Evolutionary conservation across 2,888 invertebrate species (phyloP).

Genomic region (Caradrina clavipalpis): DNA sequence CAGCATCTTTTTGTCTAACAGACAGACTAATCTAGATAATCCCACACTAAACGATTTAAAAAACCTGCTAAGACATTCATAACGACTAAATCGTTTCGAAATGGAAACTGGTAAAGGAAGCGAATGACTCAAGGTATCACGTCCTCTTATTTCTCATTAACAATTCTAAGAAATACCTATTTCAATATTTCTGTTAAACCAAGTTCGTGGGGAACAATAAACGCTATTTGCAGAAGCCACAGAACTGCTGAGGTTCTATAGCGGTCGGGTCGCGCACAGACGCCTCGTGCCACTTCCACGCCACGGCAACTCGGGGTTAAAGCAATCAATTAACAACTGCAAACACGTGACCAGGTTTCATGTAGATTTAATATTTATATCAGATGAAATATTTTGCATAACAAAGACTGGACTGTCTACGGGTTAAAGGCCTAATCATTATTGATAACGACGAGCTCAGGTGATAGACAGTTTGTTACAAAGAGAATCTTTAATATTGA

Average conservation of each 20-base stretch:
- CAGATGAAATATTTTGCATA: slow-evolving; percentile 19
- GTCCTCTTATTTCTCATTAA: slow-evolving; percentile 42
- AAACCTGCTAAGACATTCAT: slow-evolving; percentile 31
- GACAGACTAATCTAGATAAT: neutral
- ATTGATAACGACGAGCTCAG: slow-evolving; percentile 20
- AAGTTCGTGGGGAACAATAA: slow-evolving; percentile 77
- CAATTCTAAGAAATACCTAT: slow-evolving; percentile 65
- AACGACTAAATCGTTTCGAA: slow-evolving; percentile 17
- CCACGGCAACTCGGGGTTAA: slow-evolving; percentile 48
- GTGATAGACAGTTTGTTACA: slow-evolving; percentile 25
- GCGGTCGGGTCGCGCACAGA: slow-evolving; percentile 66
- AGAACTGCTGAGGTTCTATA: slow-evolving; percentile 70
- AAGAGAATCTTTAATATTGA: slow-evolving; percentile 18
- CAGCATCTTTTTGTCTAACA: slow-evolving; percentile 3
- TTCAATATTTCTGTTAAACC: slow-evolving; percentile 67
- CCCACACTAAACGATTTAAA: neutral
- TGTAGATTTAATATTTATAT: slow-evolving; percentile 26
- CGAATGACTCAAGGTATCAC: slow-evolving; percentile 39
- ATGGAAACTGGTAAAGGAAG: slow-evolving; percentile 24
- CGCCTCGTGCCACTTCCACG: slow-evolving; percentile 69
- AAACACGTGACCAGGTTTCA: slow-evolving; percentile 40
- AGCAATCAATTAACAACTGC: slow-evolving; percentile 60
- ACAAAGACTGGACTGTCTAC: slow-evolving; percentile 20
- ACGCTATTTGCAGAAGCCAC: slow-evolving; percentile 84
- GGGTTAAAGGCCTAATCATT: slow-evolving; percentile 18